Evolutionary conservation across 2,888 invertebrate genomes (phyloP), one percentile per base, ranked within the genome.

Genomic region (Dryobota labecula): DNA sequence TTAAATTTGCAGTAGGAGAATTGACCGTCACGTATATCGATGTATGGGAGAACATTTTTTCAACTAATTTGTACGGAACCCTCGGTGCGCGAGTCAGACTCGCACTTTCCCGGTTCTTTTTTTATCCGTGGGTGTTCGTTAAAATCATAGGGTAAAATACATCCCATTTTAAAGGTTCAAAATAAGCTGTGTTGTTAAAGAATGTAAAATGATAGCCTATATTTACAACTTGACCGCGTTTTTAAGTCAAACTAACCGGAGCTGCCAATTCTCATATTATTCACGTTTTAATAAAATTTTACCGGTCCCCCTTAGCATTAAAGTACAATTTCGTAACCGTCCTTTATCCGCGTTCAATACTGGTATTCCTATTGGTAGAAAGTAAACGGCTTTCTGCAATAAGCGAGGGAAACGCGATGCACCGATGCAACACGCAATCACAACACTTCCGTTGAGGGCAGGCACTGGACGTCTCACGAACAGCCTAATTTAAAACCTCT

Each of bases 331-430:
- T 49, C 45, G 7, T 58, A 68, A 53, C 18, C 60, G 56, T 69
- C 73, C 74, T 79, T 45, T 20, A 75, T 11, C 33, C 65, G 65
- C 47, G 60, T 56, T 73, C 80, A 60, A 53, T 64, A 43, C 18
- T 83, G 81, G 86, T 82, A 38, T 78, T 69, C 84, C 84, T 88
- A 84, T 67, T 76, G 64, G 49, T 83, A 82, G 87, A 93, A 94
- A 93, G 94, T 90, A 84, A 85, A 85, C 84, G 80, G 86, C 83
- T 86, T 86, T 84, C 82, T 78, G 74, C 80, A 87, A 89, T 81
- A 89, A 92, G 90, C 92, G 82, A 87, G 90, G 92, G 90, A 92
- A 91, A 79, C 82, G 83, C 84, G 78, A 67, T 76, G 74, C 73
- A 72, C 75, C 60, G 49, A 67, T 72, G 87, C 93, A 73, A 53